Evolutionary conservation across 92 coral and sea anemone species (phyloP).

Genomic region (Micromussa lordhowensis): DNA sequence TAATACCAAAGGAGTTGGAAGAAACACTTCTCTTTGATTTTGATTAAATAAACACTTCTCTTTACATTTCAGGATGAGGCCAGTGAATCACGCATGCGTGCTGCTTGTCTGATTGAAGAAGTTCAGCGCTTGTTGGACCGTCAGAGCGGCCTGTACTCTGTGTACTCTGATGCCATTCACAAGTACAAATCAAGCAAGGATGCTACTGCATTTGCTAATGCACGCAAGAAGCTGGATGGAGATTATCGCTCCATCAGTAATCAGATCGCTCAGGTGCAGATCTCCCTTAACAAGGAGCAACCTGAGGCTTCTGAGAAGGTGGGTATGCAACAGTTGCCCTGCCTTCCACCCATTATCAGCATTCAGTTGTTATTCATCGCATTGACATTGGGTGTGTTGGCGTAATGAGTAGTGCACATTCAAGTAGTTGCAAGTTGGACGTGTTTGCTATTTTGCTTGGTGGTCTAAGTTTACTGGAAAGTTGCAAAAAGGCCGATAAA

Average conservation of each 20-base stretch:
- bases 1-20: background rate
- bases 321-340: too few relatives aligned
- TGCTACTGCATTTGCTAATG: slow-evolving; percentile 85
- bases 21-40: background rate
- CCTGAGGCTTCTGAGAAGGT: slow-evolving; percentile 96
- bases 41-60: background rate
- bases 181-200: slow-evolving; percentile 95
- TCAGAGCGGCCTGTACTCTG: slow-evolving; percentile 93
- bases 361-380: too few relatives aligned
- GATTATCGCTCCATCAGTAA: slow-evolving; percentile 92
- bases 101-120: slow-evolving; percentile 96
- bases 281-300: slow-evolving; percentile 89
- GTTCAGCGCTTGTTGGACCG: slow-evolving; percentile 90
- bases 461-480: too few relatives aligned
- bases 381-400: too few relatives aligned
- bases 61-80: slow-evolving; percentile 80
- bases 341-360: too few relatives aligned
- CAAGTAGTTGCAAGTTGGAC: too few relatives aligned
- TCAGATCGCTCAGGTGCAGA: slow-evolving; percentile 88
- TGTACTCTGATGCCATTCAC: slow-evolving; percentile 90
- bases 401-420: too few relatives aligned
- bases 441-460: too few relatives aligned
- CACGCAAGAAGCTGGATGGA: slow-evolving; percentile 95
- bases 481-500: too few relatives aligned
- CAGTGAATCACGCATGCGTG: slow-evolving; percentile 95